Base-by-base conservation (phyloP, 2,797 vertebrate genomes). In the Micrastur ruficollis region DNA sequence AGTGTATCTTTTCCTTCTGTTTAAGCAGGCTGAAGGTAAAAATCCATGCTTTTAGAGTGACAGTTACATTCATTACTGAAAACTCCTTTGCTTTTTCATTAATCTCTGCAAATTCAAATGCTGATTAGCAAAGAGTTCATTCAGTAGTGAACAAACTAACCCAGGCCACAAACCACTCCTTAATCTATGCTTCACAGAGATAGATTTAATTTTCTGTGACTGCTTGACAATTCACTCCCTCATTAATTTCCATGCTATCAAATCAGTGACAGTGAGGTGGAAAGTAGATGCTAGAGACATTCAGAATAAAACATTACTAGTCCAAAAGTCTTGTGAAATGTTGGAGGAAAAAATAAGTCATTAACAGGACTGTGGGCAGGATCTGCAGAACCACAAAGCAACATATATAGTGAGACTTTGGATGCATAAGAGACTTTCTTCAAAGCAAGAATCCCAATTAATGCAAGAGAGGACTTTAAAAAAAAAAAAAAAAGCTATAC, bases 381-480 rank as follows among this genome's bases (percentile, higher is more conserved):
- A 95, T 86, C 58, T 90, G 29, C 73, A 91, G 92, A 96, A 96
- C 86, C 86, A 92, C 92, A 93, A 91, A 89, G 74, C 36, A 90
- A 92, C 78, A 34, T 34, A 38, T 3, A 29, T 3, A 85, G 93
- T 1, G 26, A 93, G 26, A 71, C 67, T 93, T 10, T 17, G 40
- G 74, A 82, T 86, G 52, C 71, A 78, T 40, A 44, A 72, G 50
- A 65, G 50, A 65, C 44, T 87, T 70, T 86, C 78, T 93, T 94
- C 95, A 96, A 94, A 94, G 96, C 81, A 95, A 82, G 84, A 95
- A 96, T 95, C 56, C 29, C 2, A 96, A 93, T 95, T 94, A 96
- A 91, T 71, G 40, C 63, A 63, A 76, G 52, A 74, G 25, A 88
- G 26, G 16, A 52, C 44, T 91, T 89, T 46, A 85, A 67, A 94